Conservation (phyloP, 2,888 invertebrate species). For the Megaustenia siamemsis region DNA sequence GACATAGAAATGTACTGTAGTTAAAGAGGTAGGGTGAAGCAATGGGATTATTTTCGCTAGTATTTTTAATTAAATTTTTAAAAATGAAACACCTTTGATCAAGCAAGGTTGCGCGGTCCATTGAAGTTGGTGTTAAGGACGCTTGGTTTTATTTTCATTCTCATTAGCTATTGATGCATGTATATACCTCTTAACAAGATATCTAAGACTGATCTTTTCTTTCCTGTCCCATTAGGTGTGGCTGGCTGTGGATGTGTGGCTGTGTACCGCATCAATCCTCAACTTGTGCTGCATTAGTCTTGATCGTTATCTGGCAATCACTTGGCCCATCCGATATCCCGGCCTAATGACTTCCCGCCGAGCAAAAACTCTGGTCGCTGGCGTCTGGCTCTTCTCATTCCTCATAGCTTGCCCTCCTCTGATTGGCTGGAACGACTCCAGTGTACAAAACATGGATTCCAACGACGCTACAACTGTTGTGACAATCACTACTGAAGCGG, state of each 20-base stretch:
- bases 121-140: too few species aligned
- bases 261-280: conserved; percentile 98
- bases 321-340: conserved; percentile 96
- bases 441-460: not conserved
- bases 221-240: conserved; percentile 83
- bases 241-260: conserved; percentile 98
- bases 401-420: conserved; percentile 97
- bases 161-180: too few species aligned
- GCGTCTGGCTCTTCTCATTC: conserved; percentile 97
- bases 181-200: too few species aligned
- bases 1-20: too few species aligned
- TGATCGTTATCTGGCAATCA: conserved; percentile 94
- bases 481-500: not conserved
- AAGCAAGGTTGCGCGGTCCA: too few species aligned
- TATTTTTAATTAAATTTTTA: too few species aligned
- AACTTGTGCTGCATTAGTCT: conserved; percentile 97
- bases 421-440: conserved; percentile 89
- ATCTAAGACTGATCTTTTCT: too few species aligned
- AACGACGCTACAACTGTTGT: not conserved
- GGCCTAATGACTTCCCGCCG: conserved; percentile 89
- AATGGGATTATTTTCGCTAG: too few species aligned
- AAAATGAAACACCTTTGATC: too few species aligned
- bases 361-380: conserved; percentile 91
- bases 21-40: too few species aligned
- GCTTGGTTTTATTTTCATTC: too few species aligned